A percentile compares a stretch with the other conserved stretches of the same genome.
Conservation (phyloP, 2,888 invertebrate genomes). For the Electrophaes corylata region DNA sequence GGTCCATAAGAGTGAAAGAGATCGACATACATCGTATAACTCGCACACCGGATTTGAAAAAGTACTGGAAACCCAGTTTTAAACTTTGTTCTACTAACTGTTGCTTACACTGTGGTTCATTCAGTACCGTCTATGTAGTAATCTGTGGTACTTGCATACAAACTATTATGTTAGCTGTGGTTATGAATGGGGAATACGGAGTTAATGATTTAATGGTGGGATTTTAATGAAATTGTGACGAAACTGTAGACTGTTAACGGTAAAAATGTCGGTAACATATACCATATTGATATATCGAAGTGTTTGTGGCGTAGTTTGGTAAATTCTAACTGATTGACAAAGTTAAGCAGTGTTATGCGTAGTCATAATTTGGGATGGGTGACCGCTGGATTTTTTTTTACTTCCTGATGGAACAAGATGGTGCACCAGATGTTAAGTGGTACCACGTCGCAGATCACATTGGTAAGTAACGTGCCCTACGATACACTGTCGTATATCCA, state of each 20-base stretch:
- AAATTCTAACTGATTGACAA: too few species aligned
- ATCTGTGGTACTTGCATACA: constrained; percentile 2
- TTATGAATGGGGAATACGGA: constrained; percentile 17
- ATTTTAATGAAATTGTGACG: constrained; percentile 24
- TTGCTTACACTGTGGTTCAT: constrained; percentile 4
- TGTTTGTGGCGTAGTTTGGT: too few species aligned
- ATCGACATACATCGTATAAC: background rate
- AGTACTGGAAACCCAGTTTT: constrained; percentile 25
- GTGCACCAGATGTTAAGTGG: too few species aligned
- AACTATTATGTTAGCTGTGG: constrained; percentile 9
- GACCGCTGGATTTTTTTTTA: too few species aligned
- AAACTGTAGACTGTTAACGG: constrained; percentile 18
- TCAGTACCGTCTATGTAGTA: background rate
- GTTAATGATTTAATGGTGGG: constrained; percentile 24
- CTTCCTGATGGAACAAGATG: too few species aligned
- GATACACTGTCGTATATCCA: too few species aligned
- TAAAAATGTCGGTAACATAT: constrained; percentile 19
- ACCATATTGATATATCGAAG: background rate
- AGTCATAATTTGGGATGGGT: too few species aligned
- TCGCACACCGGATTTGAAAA: constrained; percentile 31
- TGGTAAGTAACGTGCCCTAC: too few species aligned
- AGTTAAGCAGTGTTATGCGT: too few species aligned
- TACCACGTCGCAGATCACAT: too few species aligned
- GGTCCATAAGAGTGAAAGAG: constrained; percentile 15
- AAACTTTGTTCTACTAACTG: constrained; percentile 1